Evolutionary conservation across 2,888 invertebrate species (phyloP), one percentile per base, ranked within the genome.

Genomic region (Ceriagrion tenellum): DNA sequence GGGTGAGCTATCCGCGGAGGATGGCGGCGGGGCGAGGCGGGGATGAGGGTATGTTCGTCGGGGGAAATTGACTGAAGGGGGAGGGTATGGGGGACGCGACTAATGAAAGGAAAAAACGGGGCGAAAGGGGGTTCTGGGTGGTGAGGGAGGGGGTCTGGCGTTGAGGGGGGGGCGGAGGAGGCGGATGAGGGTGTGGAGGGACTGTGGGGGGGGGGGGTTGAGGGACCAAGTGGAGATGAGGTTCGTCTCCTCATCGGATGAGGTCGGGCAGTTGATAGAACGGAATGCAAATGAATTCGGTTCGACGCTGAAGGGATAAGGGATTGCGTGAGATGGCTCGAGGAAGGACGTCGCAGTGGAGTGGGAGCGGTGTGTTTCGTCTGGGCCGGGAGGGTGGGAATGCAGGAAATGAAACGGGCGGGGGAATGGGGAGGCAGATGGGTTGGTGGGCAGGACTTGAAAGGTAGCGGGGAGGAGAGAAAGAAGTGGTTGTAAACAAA

Each of bases 241-340:
- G 93, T 93, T 93, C 55, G 93, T 74, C 81, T 81, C 81, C 81
- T 81, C 81, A 81, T 81, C 69, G 93, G 93, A 93, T 93, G 93
- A 93, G 93, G 74, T 93, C 93, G 93, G 93, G 74, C 69, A 93
- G 93, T 93, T 93, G 93, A 93, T 93, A 69, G 93, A 93, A 93
- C 93, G 93, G 93, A 93, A 93, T 93, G 93, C 93, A 93, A 93
- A 93, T 93, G 93, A 93, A 93, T 93, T 93, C 69, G 93, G 93
- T 93, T 93, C 93, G 93, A 93, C 93, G 93, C 69, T 93, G 93
- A 93, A 93, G 93, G 93, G 93, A 93, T 93, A 93, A 93, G 93
- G 69, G 93, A 93, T 93, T 93, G 69, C 93, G 93, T 93, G 93
- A 63, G 40, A 69, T 63, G 35, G 93, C 47, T 89, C 89, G 26